Evolutionary conservation across 53 echinoderm and acorn worm species (phyloP), one percentile per base, ranked within the genome.

Genomic region (Hippasteria phrygiana): DNA sequence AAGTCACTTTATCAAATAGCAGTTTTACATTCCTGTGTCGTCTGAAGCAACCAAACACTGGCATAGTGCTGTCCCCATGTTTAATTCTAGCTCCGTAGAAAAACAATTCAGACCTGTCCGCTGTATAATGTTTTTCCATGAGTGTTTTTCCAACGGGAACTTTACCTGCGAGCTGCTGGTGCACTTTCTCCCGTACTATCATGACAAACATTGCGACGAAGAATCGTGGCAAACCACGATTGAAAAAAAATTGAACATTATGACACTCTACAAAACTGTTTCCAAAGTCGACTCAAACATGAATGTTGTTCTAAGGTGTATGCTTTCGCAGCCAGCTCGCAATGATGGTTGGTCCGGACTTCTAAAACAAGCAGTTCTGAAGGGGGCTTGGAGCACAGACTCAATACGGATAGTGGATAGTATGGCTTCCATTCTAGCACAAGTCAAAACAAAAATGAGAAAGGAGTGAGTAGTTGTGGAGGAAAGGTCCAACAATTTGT

Each of bases 131-230:
- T 81, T 81, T 20, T 63, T 29, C 81, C 13, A 39, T 39, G 64
- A 81, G 81, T 81, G 81, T 81, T 81, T 81, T 63, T 64, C 64
- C 64, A 65, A 56, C 38, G 63, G 64, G 36, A 81, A 81, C 64
- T 41, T 63, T 55, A 81, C 38, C 81, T 56, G 7, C 28, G 43
- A 29, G 37, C 81, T 43, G 38, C 6, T 59, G 78, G 47, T 54
- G 28, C 24, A 81, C 43, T 38, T 38, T 24, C n/a, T 10, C 16
- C 59, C n/a, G n/a, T 24, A 1, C 59, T 59, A 0, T 7, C 59
- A 16, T 59, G 59, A 59, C n/a, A 24, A 9, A 1, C 59, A 17
- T 59, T 22, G 22, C 20, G 6, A 6, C 26, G 26, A 14, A 3
- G 26, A 59, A 22, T 59, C 59, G 3, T 26, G 26, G 59, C 26